These are phyloP conservation scores for Bombus consobrinus DNA, from an alignment of 1,140 invertebrate species.

Conservation along the genomic window DNA sequence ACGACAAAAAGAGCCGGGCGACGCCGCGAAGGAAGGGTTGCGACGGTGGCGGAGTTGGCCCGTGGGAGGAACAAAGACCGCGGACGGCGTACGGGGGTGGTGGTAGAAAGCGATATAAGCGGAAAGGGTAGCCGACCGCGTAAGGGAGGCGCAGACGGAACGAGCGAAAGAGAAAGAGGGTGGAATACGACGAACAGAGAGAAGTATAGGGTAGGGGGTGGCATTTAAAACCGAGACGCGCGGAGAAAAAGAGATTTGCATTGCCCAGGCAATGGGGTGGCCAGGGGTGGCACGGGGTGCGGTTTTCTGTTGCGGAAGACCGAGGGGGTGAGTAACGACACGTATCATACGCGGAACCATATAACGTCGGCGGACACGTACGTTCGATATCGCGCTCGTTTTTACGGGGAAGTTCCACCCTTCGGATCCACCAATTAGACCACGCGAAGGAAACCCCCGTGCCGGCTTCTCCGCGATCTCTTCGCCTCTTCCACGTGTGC, in stretches of 20 bases:
- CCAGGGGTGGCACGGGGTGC: constrained; percentile 50
- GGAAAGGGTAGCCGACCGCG: constrained; percentile 68
- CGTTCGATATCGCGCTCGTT: constrained; percentile 72
- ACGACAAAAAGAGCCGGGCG: constrained; percentile 79
- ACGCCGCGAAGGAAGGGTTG: constrained; percentile 55
- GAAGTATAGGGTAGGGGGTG: constrained; percentile 66
- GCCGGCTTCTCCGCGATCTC: constrained; percentile 31
- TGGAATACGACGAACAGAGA: constrained; percentile 45
- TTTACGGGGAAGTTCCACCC: constrained; percentile 71
- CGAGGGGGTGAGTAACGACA: constrained; percentile 72
- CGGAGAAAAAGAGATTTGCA: constrained; percentile 81
- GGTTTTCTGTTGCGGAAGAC: constrained; percentile 63
- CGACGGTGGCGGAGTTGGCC: constrained; percentile 57
- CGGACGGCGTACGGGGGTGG: background rate
- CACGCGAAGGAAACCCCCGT: constrained; percentile 59
- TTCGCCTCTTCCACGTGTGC: constrained; percentile 1
- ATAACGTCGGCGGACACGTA: constrained; percentile 71
- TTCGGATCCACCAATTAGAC: constrained; percentile 71
- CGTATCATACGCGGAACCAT: constrained; percentile 74
- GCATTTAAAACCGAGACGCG: constrained; percentile 79
- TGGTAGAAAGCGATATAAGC: constrained; percentile 61
- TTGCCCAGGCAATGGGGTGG: constrained; percentile 63
- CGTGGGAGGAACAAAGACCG: constrained; percentile 46
- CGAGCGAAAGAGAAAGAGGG: constrained; percentile 56
- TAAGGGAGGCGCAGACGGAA: constrained; percentile 61